These are phyloP conservation scores for Himalopsyche tibetana DNA, from an alignment of 2,888 invertebrate species.

Conservation along the genomic window DNA sequence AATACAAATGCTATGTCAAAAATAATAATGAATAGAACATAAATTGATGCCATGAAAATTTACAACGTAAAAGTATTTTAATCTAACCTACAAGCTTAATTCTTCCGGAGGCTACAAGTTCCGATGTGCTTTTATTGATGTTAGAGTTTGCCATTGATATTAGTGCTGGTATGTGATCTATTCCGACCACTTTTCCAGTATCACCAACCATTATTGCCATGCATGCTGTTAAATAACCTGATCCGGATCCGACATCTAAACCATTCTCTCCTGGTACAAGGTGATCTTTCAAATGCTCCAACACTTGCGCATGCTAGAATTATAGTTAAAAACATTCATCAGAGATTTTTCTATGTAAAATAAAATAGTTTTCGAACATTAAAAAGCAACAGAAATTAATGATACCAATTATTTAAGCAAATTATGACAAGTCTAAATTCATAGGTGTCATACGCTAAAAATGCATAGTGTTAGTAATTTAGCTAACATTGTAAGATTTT, in stretches of 20 bases:
- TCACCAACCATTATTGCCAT: slow-evolving; percentile 91
- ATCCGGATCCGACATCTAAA: slow-evolving; percentile 95
- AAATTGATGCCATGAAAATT: neutral
- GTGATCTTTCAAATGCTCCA: slow-evolving; percentile 89
- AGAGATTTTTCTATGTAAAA: too few relatives aligned
- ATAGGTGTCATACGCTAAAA: too few relatives aligned
- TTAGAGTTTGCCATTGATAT: slow-evolving; percentile 86
- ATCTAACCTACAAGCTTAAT: slow-evolving; percentile 83
- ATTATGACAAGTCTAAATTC: too few relatives aligned
- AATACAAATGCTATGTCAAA: slow-evolving; percentile 4
- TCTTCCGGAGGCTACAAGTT: slow-evolving; percentile 81
- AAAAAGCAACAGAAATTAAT: too few relatives aligned
- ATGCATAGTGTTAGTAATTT: too few relatives aligned
- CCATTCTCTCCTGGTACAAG: slow-evolving; percentile 86
- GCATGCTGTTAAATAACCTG: slow-evolving; percentile 94
- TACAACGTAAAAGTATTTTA: slow-evolving; percentile 11
- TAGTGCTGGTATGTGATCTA: slow-evolving; percentile 93
- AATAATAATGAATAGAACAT: neutral
- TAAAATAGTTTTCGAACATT: too few relatives aligned
- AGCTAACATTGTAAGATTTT: too few relatives aligned
- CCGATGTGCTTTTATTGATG: slow-evolving; percentile 84
- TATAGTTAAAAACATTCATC: slow-evolving; percentile 4
- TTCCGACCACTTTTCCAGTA: slow-evolving; percentile 84
- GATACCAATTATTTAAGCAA: too few relatives aligned
- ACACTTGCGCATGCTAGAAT: slow-evolving; percentile 90